Evolutionary conservation across 2,113 vertebrate genomes (phyloP).

Genomic region (Tetraodon nigroviridis): DNA sequence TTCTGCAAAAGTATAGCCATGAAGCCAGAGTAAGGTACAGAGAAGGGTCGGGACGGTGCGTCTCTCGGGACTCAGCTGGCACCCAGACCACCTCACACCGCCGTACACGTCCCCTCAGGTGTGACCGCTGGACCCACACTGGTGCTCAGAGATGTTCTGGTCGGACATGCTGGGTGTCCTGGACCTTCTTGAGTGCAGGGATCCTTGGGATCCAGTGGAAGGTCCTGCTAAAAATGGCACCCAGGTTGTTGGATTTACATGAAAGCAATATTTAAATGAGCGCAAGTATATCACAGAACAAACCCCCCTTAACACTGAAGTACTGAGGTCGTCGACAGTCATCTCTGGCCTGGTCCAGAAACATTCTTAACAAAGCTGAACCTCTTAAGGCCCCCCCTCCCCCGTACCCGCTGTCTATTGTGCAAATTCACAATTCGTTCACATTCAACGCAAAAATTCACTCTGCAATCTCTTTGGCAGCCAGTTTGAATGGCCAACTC

Average conservation of each 20-base stretch:
- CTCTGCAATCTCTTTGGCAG: constrained; percentile 58
- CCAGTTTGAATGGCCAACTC: constrained; percentile 28
- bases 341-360: constrained; percentile 35
- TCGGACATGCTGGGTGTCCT: background rate
- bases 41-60: background rate
- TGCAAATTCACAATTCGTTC: constrained; percentile 57
- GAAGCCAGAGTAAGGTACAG: constrained; percentile 27
- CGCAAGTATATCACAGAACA: background rate
- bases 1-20: constrained; percentile 12
- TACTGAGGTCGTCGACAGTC: background rate
- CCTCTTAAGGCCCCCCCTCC: constrained; percentile 6
- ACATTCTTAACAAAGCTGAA: constrained; percentile 38
- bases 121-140: background rate
- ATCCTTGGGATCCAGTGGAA: constrained; percentile 54
- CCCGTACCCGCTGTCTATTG: constrained; percentile 44
- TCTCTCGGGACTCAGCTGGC: no score
- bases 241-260: background rate
- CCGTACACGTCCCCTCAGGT: background rate
- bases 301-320: constrained; percentile 1
- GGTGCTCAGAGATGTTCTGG: background rate
- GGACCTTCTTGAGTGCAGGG: constrained; percentile 17
- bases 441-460: constrained; percentile 20
- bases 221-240: constrained; percentile 4
- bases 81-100: no score
- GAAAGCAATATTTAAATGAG: background rate